A percentile compares a stretch with the other conserved stretches of the same genome.
These are phyloP conservation scores for Plemyria rubiginata DNA, from an alignment of 2,888 invertebrate species.

Conservation along the genomic window DNA sequence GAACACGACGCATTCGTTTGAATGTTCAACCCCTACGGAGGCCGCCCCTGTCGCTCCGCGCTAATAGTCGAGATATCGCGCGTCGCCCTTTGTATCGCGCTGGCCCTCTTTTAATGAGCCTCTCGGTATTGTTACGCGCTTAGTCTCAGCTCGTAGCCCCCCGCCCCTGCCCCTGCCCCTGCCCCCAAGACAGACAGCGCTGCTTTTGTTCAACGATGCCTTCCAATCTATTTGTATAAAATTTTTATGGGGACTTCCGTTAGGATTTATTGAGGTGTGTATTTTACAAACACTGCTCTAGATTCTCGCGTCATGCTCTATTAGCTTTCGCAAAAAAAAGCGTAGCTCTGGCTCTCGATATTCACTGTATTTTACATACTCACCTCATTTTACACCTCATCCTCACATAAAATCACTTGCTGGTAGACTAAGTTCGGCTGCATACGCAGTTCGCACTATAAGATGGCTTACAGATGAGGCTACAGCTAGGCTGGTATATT, in stretches of 20 bases:
- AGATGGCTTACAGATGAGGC: no score
- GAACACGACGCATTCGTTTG: slow-evolving; percentile 6
- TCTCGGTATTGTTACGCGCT: slow-evolving; percentile 62
- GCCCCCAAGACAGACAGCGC: slow-evolving; percentile 10
- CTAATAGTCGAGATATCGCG: slow-evolving; percentile 33
- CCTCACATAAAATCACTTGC: no score
- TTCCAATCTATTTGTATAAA: slow-evolving; percentile 6
- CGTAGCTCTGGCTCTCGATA: no score
- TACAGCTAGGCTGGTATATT: no score
- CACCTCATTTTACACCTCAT: no score
- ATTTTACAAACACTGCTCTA: neutral
- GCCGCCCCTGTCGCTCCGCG: slow-evolving; percentile 10
- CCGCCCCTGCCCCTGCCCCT: no score
- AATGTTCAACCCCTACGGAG: slow-evolving; percentile 2
- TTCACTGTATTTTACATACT: no score
- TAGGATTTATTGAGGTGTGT: neutral
- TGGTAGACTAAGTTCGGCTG: no score
- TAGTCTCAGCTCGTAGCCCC: slow-evolving; percentile 14
- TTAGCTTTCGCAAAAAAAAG: neutral
- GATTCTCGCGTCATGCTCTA: neutral
- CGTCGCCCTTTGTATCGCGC: slow-evolving; percentile 34
- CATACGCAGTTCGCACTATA: no score
- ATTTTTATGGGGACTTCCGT: neutral
- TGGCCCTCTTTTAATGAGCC: slow-evolving; percentile 47
- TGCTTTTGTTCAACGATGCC: slow-evolving; percentile 9